Percentiles rank a stretch among this genome's conserved stretches.
Conservation (phyloP, 37 sponge, comb jelly and placozoan genomes). For the Ianthella basta region DNA sequence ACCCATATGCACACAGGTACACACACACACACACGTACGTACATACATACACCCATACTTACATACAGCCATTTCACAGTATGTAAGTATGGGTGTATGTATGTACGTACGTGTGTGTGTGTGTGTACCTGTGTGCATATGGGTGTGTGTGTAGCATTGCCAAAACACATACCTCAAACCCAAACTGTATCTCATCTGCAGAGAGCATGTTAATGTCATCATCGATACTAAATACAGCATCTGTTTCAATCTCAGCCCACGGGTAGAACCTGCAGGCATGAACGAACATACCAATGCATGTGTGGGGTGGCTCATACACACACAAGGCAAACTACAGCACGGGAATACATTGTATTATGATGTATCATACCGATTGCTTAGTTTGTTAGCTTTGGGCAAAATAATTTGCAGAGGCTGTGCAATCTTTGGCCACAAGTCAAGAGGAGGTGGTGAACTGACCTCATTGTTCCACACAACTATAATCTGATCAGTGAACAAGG, state of each 20-base stretch:
- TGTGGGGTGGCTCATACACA: neutral
- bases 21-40: no score
- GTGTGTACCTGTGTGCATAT: no score
- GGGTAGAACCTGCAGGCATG: slow-evolving; percentile 62
- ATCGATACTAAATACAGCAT: slow-evolving; percentile 66
- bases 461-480: slow-evolving; percentile 79
- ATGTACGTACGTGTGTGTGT: no score
- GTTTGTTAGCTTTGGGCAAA: slow-evolving; percentile 51
- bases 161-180: slow-evolving; percentile 62
- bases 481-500: slow-evolving; percentile 38
- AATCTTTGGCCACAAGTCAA: slow-evolving; percentile 64
- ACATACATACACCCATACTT: no score
- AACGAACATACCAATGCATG: neutral
- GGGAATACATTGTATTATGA: no score
- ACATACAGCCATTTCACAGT: no score
- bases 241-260: slow-evolving; percentile 57
- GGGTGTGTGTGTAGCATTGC: no score
- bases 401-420: slow-evolving; percentile 60
- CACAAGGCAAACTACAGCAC: no score
- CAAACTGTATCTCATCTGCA: slow-evolving; percentile 86
- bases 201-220: slow-evolving; percentile 84
- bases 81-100: no score
- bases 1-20: no score
- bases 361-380: slow-evolving; percentile 54
- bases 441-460: slow-evolving; percentile 58